These are phyloP conservation scores for Scaeva pyrastri DNA, from an alignment of 2,888 invertebrate genomes.

Conservation along the genomic window DNA sequence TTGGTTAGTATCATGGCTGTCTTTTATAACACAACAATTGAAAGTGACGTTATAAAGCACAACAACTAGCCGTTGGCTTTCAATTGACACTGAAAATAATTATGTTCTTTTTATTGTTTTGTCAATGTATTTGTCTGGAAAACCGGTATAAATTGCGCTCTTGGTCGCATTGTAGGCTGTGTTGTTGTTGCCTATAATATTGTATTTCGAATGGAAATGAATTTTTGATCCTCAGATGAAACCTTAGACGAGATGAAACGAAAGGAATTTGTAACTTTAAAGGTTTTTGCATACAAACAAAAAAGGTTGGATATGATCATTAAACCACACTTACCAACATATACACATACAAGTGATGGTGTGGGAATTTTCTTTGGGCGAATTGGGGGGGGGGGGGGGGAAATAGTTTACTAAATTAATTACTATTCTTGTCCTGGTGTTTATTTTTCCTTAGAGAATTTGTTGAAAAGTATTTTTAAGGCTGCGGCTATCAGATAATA, in stretches of 20 bases:
- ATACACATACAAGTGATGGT: too few relatives aligned
- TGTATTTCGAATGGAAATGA: conserved; percentile 15
- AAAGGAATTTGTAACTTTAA: conserved; percentile 68
- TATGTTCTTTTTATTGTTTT: conserved; percentile 14
- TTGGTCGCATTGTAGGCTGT: neutral
- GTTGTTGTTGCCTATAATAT: conserved; percentile 13
- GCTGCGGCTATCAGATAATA: too few relatives aligned
- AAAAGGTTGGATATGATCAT: too few relatives aligned
- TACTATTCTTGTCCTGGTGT: too few relatives aligned
- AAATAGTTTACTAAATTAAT: too few relatives aligned
- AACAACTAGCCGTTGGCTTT: conserved; percentile 47
- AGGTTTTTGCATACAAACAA: neutral
- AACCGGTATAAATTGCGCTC: conserved; percentile 5
- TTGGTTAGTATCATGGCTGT: neutral
- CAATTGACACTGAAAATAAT: conserved; percentile 68
- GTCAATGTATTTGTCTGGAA: conserved; percentile 7
- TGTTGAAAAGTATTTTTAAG: too few relatives aligned
- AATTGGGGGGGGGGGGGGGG: too few relatives aligned
- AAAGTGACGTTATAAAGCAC: conserved; percentile 63
- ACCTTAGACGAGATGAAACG: conserved; percentile 61
- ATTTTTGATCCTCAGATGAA: conserved; percentile 64
- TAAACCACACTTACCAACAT: too few relatives aligned
- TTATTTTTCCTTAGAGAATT: too few relatives aligned
- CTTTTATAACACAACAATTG: conserved; percentile 23
- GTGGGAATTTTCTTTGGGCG: too few relatives aligned